Base-by-base conservation (phyloP, 2,888 invertebrate species). In the Caenorhabditis angaria region DNA sequence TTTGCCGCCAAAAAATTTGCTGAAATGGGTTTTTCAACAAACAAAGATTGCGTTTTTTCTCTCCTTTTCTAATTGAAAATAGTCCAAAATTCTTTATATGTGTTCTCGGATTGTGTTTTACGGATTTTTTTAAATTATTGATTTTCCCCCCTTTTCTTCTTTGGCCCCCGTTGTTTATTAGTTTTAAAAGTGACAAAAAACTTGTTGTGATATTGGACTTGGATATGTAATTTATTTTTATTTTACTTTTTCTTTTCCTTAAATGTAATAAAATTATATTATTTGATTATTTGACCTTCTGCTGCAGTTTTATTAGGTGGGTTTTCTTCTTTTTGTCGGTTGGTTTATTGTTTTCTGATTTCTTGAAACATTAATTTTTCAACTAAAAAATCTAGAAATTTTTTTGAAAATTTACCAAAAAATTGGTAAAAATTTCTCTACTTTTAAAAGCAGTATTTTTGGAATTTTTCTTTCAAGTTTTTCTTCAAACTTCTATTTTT, bases 71-170 rank as follows among this genome's bases (percentile, higher is more conserved):
- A 51, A 24, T 51, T 51, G 4, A 51, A 24, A 51, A 59, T 61
- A 41, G 51, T 55, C 41, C 20, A 22, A 57, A 57, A 59, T 70
- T 69, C 27, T 54, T 5, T 18, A 48, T 35, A 5, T 22, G 22
- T 51, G 51, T 24, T 51, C 51, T 24, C 22, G 25, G 51, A 51
- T 24, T 22, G 24, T 51, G 25, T 51, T 51, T 51, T 24, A 24
- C 51, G 25, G 25, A 51, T 51, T 51, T 51, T 24, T 18, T 18
- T 48, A 10, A 35, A 10, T 51, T 57, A 70, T 65, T 65, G 57
- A 65, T 65, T 70, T 55, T 41, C 59, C 24, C n/a, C 32, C 47
- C n/a, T 32, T 27, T 24, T 41, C n/a, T 14, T 47, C 28, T 22
- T 47, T 48, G 50, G 48, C 29, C 58, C 51, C 14, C 35, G 35